These are phyloP conservation scores for Acanthurus leucopareius DNA, from an alignment of 2,797 vertebrate species.

Conservation along the genomic window DNA sequence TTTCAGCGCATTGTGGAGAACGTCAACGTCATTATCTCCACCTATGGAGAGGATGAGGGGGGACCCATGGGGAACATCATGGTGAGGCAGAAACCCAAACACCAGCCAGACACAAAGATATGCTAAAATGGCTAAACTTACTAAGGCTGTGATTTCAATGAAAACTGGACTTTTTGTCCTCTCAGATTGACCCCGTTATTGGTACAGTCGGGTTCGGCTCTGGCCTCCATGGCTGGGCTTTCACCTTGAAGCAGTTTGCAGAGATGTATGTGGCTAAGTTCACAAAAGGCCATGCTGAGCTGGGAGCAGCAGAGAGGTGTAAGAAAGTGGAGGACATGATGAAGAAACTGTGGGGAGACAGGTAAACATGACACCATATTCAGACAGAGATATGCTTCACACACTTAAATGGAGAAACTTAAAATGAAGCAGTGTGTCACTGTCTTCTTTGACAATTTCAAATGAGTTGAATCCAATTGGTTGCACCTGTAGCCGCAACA, in stretches of 20 bases:
- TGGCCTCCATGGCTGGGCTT: slow-evolving; percentile 95
- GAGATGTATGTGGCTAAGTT: slow-evolving; percentile 97
- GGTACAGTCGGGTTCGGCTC: slow-evolving; percentile 96
- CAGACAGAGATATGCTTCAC: neutral
- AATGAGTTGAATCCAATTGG: neutral
- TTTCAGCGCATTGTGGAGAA: slow-evolving; percentile 97
- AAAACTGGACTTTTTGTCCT: neutral
- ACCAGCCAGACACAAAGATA: slow-evolving; percentile 2
- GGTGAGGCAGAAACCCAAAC: slow-evolving; percentile 76
- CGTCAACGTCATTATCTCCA: slow-evolving; percentile 96
- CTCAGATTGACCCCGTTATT: slow-evolving; percentile 92
- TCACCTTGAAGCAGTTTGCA: slow-evolving; percentile 97
- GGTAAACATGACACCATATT: slow-evolving; percentile 79
- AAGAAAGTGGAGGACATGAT: slow-evolving; percentile 99
- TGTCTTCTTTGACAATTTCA: neutral
- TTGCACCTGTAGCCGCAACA: neutral
- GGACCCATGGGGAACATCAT: slow-evolving; percentile 98
- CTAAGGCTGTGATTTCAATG: neutral
- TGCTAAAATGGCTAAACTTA: neutral
- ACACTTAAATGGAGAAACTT: neutral
- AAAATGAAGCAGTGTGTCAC: neutral
- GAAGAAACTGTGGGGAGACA: slow-evolving; percentile 98
- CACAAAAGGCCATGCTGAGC: slow-evolving; percentile 89
- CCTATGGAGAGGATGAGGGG: slow-evolving; percentile 93
- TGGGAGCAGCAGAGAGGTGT: slow-evolving; percentile 87